Evolutionary conservation across 1,140 invertebrate genomes (phyloP).

Genomic region (Meloidogyne chitwoodi): DNA sequence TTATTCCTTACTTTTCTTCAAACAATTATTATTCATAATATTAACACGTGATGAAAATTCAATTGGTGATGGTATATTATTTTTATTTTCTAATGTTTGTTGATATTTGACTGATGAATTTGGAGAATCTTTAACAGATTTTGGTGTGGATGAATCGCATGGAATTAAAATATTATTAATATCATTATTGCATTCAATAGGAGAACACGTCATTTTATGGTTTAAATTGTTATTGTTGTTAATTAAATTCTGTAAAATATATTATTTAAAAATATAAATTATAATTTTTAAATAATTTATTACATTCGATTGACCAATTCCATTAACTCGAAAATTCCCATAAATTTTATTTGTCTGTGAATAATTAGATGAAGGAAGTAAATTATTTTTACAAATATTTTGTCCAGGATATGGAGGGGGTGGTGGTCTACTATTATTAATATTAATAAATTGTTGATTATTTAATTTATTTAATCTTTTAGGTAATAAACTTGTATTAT

Average conservation of each 20-base stretch:
- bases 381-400: not conserved
- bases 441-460: conserved; percentile 1
- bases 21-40: not conserved
- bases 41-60: not conserved
- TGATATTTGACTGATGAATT: not conserved
- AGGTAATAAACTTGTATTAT: not conserved
- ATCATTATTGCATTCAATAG: not conserved
- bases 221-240: conserved; percentile 1
- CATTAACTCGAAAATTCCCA: not conserved
- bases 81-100: not conserved
- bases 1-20: not conserved
- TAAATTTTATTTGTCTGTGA: not conserved
- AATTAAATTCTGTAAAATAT: not conserved
- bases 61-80: not conserved
- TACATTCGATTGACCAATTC: not conserved
- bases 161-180: conserved; percentile 2
- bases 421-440: conserved; percentile 3
- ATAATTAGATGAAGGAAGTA: not conserved
- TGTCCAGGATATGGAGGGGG: conserved; percentile 27
- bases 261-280: not conserved
- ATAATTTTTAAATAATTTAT: not conserved
- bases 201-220: not conserved
- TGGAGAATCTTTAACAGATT: conserved; percentile 5
- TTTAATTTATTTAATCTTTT: not conserved
- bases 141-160: conserved; percentile 25